A percentile compares a stretch with the other conserved stretches of the same genome.
Evolutionary conservation across 2,797 vertebrate genomes (phyloP).

Genomic region (Sparidentex hasta): DNA sequence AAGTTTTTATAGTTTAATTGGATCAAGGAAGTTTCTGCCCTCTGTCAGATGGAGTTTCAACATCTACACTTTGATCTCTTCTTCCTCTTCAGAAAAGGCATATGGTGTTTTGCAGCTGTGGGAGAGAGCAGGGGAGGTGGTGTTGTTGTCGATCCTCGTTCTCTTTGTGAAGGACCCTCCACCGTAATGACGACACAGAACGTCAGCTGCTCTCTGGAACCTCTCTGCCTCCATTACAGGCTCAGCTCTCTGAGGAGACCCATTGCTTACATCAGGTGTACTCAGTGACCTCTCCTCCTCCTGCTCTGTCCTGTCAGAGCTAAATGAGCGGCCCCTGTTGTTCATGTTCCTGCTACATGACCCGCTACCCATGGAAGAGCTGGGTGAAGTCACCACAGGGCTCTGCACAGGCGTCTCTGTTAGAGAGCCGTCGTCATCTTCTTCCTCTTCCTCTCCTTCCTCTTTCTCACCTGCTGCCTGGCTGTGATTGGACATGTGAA

Average conservation of each 20-base stretch:
- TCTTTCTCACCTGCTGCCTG: conserved; percentile 37
- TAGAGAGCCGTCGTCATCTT: conserved; percentile 51
- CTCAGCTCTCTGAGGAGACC: no score
- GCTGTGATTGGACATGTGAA: conserved; percentile 52
- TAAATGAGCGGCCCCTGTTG: conserved; percentile 56
- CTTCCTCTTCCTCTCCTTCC: conserved; percentile 17
- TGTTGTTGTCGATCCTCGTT: conserved; percentile 52
- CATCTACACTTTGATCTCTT: conserved; percentile 92
- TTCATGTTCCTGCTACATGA: conserved; percentile 32
- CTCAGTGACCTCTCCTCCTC: conserved; percentile 77
- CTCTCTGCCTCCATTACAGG: no score
- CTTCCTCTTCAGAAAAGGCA: conserved; percentile 86
- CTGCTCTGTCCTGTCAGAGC: conserved; percentile 51
- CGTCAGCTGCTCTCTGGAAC: conserved; percentile 68
- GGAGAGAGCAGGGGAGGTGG: conserved; percentile 34
- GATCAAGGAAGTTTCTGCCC: not conserved
- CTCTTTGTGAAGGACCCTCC: conserved; percentile 73
- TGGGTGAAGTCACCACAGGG: conserved; percentile 61
- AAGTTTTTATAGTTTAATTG: not conserved
- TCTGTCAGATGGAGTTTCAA: not conserved
- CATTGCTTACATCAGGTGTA: conserved; percentile 44
- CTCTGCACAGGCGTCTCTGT: conserved; percentile 74
- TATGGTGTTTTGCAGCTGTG: conserved; percentile 67
- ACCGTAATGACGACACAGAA: conserved; percentile 84
- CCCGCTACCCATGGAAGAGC: conserved; percentile 46